Percentiles rank a stretch among this genome's conserved stretches.
Conservation (phyloP, 1,140 invertebrate genomes). For the Drosophila quadrilineata region DNA sequence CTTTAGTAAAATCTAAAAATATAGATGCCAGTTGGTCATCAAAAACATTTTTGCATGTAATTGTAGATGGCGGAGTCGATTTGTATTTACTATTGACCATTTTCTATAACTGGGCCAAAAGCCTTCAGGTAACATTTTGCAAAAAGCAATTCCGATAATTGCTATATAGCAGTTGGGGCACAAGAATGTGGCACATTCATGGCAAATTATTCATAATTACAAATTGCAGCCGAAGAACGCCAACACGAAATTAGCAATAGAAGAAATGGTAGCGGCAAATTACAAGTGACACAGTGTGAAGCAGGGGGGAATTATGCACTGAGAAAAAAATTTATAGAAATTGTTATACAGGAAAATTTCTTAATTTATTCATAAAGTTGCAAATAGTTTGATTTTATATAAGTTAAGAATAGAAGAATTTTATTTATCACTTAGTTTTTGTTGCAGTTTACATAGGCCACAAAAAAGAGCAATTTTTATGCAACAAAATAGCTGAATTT, state of each 20-base stretch:
- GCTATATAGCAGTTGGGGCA: constrained; percentile 19
- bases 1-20: no score
- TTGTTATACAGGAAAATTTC: no score
- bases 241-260: constrained; percentile 24
- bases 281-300: background rate
- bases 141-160: constrained; percentile 64
- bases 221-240: constrained; percentile 35
- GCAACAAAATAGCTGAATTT: no score
- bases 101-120: constrained; percentile 22
- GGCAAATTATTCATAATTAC: constrained; percentile 74
- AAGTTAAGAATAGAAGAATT: no score
- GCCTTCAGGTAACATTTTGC: constrained; percentile 5
- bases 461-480: no score
- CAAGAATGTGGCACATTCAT: constrained; percentile 65
- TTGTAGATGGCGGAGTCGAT: background rate
- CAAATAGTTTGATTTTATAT: no score
- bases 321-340: background rate
- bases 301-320: constrained; percentile 2
- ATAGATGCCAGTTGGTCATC: background rate
- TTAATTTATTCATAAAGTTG: no score
- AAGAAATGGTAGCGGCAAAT: background rate
- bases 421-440: no score
- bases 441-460: no score
- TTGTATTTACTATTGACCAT: no score
- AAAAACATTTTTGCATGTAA: background rate